Evolutionary conservation across 2,797 vertebrate species (phyloP).

Genomic region (Psittacula derbiana): DNA sequence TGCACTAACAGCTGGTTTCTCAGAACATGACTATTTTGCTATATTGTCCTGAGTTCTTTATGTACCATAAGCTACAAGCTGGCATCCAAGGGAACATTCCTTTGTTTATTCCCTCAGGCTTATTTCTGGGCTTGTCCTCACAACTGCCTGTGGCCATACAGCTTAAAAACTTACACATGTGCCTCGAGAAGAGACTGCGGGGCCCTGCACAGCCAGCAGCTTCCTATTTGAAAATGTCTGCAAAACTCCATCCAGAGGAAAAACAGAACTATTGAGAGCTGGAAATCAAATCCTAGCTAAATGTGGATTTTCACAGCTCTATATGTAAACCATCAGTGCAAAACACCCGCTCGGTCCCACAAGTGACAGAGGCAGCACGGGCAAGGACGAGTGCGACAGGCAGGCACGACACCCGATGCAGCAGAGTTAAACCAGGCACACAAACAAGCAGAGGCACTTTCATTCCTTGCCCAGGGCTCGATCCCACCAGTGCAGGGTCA

Average conservation of each 20-base stretch:
- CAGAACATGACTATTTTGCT: background rate
- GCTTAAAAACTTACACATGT: background rate
- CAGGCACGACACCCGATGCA: fast-evolving
- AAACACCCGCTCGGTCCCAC: background rate
- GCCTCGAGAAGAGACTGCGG: background rate
- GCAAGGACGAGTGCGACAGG: fast-evolving
- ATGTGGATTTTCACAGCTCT: background rate
- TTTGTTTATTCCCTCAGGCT: background rate
- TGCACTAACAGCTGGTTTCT: background rate
- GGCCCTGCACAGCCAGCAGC: fast-evolving
- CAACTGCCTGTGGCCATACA: background rate
- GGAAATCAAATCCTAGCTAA: background rate
- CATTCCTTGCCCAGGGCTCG: background rate
- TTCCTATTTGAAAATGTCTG: background rate
- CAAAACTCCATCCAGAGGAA: background rate
- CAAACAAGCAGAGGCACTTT: background rate
- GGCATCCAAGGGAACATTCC: background rate
- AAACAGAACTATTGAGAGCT: background rate
- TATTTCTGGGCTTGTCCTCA: background rate
- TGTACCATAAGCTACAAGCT: background rate
- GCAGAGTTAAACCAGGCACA: fast-evolving
- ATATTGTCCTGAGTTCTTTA: background rate
- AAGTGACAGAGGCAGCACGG: background rate
- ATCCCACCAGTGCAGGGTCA: background rate
- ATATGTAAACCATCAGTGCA: background rate